phyloP scores from a whole-genome alignment of 2,888 invertebrate genomes.

The Orthosia gothica region DNA sequence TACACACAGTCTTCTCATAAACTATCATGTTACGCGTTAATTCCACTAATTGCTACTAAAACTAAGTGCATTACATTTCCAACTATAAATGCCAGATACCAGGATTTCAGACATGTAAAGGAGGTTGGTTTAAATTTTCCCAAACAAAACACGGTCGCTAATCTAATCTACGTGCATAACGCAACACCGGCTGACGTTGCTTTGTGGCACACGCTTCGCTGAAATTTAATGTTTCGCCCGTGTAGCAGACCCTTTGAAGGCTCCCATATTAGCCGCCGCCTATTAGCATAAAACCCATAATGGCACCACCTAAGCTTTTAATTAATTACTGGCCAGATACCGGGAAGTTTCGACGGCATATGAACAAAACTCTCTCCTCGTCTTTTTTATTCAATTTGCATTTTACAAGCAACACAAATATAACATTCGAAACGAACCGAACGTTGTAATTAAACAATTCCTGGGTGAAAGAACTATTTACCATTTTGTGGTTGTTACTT shows the following conservation, averaged over 20 bases:
- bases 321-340: conserved; percentile 87
- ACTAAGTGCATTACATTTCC: conserved; percentile 38
- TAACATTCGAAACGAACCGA: conserved; percentile 44
- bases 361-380: conserved; percentile 70
- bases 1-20: conserved; percentile 28
- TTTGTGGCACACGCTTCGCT: conserved; percentile 78
- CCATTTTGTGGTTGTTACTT: conserved; percentile 56
- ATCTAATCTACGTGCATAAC: conserved; percentile 78
- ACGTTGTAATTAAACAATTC: conserved; percentile 73
- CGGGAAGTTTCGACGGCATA: conserved; percentile 76
- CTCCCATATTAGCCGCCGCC: conserved; percentile 84
- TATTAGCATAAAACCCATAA: conserved; percentile 90
- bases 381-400: conserved; percentile 80
- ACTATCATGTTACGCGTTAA: conserved; percentile 32
- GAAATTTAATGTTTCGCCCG: conserved; percentile 85
- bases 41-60: conserved; percentile 28
- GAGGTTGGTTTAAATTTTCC: conserved; percentile 50
- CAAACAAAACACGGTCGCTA: conserved; percentile 72
- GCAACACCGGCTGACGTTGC: conserved; percentile 70
- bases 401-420: conserved; percentile 71
- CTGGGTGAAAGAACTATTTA: conserved; percentile 56
- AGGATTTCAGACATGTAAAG: conserved; percentile 54
- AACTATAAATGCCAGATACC: conserved; percentile 45
- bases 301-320: conserved; percentile 87
- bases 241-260: conserved; percentile 84